Evolutionary conservation across 1,140 invertebrate species (phyloP).

Genomic region (Spodoptera frugiperda): DNA sequence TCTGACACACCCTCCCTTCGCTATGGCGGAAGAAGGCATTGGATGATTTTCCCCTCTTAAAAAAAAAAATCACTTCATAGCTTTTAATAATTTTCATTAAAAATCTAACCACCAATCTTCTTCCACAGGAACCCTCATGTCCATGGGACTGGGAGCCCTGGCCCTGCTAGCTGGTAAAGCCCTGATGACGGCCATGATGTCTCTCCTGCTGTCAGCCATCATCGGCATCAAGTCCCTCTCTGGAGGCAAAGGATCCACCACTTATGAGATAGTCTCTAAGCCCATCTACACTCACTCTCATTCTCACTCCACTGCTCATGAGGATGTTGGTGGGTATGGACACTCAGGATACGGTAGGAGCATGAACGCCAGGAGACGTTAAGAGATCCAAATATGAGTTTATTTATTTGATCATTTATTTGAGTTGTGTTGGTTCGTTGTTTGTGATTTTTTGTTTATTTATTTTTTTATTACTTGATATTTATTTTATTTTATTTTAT

Average conservation of each 20-base stretch:
- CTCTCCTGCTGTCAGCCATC: constrained; percentile 91
- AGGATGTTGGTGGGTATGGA: constrained; percentile 88
- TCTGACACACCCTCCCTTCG: too few relatives aligned
- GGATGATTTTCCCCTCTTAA: too few relatives aligned
- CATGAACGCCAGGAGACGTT: constrained; percentile 70
- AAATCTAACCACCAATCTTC: constrained; percentile 40
- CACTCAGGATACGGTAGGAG: constrained; percentile 87
- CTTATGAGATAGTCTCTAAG: constrained; percentile 94
- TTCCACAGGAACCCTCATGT: constrained; percentile 89
- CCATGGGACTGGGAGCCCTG: constrained; percentile 91
- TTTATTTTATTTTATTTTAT: constrained; percentile 1
- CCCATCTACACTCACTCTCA: constrained; percentile 91
- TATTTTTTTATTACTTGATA: neutral
- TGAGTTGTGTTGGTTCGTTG: neutral
- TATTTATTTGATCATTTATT: constrained; percentile 8
- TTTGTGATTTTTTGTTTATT: neutral
- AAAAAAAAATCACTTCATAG: too few relatives aligned
- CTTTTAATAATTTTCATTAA: too few relatives aligned
- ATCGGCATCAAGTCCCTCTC: constrained; percentile 91
- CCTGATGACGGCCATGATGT: constrained; percentile 93
- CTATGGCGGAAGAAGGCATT: too few relatives aligned
- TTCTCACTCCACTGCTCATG: constrained; percentile 89
- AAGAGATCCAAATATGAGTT: constrained; percentile 16
- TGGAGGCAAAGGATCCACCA: constrained; percentile 90
- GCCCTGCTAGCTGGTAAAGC: constrained; percentile 94